Conservation (phyloP, 2,113 vertebrate species). For the Vanacampus margaritifer region DNA sequence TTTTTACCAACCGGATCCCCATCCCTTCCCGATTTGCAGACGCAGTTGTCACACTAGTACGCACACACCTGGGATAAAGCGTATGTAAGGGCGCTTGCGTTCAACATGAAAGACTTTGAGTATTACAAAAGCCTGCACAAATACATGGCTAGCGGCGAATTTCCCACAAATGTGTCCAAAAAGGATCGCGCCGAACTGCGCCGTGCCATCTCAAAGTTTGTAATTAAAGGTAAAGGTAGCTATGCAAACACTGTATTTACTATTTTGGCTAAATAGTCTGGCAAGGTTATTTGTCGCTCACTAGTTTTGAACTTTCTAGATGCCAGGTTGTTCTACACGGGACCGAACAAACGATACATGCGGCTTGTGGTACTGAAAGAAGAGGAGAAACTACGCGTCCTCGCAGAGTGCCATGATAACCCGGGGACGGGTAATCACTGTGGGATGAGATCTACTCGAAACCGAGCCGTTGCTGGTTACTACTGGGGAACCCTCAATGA, state of each 20-base stretch:
- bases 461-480: constrained; percentile 9
- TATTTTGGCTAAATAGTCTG: neutral
- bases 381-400: constrained; percentile 3
- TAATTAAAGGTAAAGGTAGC: neutral
- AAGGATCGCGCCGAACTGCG: neutral
- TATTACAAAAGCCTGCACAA: neutral
- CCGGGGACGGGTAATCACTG: constrained; percentile 3
- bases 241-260: neutral
- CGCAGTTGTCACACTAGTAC: too few relatives aligned
- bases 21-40: neutral
- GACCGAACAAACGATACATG: constrained; percentile 1
- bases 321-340: constrained; percentile 12
- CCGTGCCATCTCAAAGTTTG: neutral
- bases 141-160: neutral
- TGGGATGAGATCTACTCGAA: constrained; percentile 4
- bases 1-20: neutral
- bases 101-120: neutral
- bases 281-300: neutral
- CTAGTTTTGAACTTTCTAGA: neutral
- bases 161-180: neutral
- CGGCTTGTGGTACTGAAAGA: neutral
- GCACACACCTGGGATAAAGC: too few relatives aligned
- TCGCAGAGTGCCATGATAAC: constrained; percentile 10
- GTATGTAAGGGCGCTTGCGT: too few relatives aligned
- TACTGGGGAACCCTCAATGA: neutral